A percentile compares a stretch with the other conserved stretches of the same genome.
phyloP scores from a whole-genome alignment of 53 echinoderm and acorn worm species.

The Henricia sp. region DNA sequence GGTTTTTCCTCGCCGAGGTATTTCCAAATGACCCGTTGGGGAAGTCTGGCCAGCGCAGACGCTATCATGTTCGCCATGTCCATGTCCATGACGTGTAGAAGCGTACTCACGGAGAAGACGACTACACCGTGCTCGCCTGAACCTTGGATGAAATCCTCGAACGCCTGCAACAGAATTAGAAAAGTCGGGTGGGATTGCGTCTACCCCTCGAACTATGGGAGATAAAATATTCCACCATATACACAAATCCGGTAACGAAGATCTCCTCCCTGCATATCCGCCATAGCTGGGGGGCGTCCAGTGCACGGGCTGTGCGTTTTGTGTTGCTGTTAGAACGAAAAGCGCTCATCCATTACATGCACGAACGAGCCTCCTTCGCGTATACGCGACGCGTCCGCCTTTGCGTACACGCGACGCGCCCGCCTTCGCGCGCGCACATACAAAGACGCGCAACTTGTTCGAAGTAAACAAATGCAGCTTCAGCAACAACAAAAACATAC shows the following conservation, averaged over 20 bases:
- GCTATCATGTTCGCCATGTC: conserved; percentile 56
- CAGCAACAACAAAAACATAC: too few relatives aligned
- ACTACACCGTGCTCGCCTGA: conserved; percentile 37
- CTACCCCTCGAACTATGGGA: neutral
- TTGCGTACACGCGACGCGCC: too few relatives aligned
- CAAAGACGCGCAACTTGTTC: too few relatives aligned
- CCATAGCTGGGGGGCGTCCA: too few relatives aligned
- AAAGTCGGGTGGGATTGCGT: neutral
- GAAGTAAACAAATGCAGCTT: too few relatives aligned
- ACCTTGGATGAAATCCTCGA: conserved; percentile 42
- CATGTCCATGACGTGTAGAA: conserved; percentile 35
- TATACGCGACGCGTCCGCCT: too few relatives aligned
- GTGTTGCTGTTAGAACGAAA: too few relatives aligned
- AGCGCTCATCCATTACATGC: too few relatives aligned
- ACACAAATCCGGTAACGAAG: neutral
- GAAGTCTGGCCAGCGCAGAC: conserved; percentile 41
- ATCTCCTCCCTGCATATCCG: neutral
- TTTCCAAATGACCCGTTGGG: conserved; percentile 45
- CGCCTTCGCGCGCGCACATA: too few relatives aligned
- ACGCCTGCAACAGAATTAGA: neutral
- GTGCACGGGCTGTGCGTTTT: too few relatives aligned
- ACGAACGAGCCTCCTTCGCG: too few relatives aligned
- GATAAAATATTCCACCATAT: neutral
- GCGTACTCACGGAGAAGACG: conserved; percentile 41
- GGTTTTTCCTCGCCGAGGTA: conserved; percentile 36